Evolutionary conservation across 2,797 vertebrate species (phyloP).

Genomic region (Myotis vivesi): DNA sequence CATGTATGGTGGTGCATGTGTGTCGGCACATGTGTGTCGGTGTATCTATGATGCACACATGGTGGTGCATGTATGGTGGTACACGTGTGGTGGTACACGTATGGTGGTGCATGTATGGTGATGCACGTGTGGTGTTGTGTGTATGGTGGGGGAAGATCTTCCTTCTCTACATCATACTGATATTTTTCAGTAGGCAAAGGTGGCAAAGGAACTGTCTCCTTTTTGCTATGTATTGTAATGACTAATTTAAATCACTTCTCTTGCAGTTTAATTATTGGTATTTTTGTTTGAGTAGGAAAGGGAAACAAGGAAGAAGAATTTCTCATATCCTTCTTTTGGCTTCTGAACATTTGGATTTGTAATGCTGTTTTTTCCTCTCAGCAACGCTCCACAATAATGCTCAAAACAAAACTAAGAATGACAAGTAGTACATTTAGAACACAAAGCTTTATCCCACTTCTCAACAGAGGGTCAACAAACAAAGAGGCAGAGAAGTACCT

Average conservation of each 20-base stretch:
- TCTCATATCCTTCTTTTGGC: neutral
- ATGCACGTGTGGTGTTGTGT: neutral
- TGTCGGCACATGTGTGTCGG: too few relatives aligned
- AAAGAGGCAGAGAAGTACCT: neutral
- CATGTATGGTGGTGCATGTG: fast-evolving
- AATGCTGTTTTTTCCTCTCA: neutral
- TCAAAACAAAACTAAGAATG: neutral
- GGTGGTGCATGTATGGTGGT: neutral
- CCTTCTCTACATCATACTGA: neutral
- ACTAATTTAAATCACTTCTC: slow-evolving; percentile 26
- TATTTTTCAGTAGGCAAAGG: neutral
- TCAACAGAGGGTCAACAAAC: neutral
- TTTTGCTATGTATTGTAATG: neutral
- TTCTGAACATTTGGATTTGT: neutral
- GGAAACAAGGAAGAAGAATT: neutral
- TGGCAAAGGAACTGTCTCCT: neutral
- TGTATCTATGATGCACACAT: neutral
- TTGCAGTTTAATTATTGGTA: neutral
- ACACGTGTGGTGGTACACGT: neutral
- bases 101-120: neutral
- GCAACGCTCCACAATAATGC: neutral
- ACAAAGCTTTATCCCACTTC: neutral
- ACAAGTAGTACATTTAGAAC: neutral
- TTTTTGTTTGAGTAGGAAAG: slow-evolving; percentile 25
- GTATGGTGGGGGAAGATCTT: neutral